Evolutionary conservation across 2,888 invertebrate species (phyloP).

Genomic region (Leucozona laternaria): DNA sequence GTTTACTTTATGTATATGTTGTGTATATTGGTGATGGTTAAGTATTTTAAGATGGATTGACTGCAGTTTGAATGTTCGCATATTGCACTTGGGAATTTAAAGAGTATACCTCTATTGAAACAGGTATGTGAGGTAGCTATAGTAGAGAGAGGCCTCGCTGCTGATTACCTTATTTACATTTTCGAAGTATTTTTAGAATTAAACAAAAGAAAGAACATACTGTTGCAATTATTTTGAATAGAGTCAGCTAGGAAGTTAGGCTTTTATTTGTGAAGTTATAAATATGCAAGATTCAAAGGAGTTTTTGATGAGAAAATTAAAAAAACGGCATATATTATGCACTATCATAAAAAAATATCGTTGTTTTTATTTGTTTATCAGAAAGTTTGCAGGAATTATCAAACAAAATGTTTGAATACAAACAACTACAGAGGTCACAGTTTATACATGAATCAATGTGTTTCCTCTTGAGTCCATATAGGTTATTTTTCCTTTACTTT

Average conservation of each 20-base stretch:
- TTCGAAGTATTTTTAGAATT: constrained; percentile 2
- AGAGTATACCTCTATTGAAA: constrained; percentile 28
- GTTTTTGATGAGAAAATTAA: not conserved
- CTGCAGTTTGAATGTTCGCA: constrained; percentile 20
- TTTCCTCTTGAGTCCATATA: too few relatives aligned
- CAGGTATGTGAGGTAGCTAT: constrained; percentile 10
- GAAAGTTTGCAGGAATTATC: too few relatives aligned
- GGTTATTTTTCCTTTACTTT: too few relatives aligned
- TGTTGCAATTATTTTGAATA: constrained; percentile 15
- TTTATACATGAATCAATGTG: too few relatives aligned
- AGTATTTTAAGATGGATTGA: constrained; percentile 14
- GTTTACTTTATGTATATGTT: not conserved
- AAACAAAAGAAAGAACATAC: not conserved
- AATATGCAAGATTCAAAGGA: not conserved
- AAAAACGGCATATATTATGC: too few relatives aligned
- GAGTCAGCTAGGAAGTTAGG: not conserved
- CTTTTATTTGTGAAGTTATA: not conserved
- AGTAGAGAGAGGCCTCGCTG: not conserved
- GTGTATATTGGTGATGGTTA: not conserved
- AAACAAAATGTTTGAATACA: too few relatives aligned
- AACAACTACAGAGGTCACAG: too few relatives aligned
- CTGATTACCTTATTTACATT: constrained; percentile 2
- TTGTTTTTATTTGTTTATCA: too few relatives aligned
- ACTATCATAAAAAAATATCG: too few relatives aligned
- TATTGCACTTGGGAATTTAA: constrained; percentile 42